These are phyloP conservation scores for Xenopus laevis DNA, from an alignment of 2,113 vertebrate species.

Conservation along the genomic window DNA sequence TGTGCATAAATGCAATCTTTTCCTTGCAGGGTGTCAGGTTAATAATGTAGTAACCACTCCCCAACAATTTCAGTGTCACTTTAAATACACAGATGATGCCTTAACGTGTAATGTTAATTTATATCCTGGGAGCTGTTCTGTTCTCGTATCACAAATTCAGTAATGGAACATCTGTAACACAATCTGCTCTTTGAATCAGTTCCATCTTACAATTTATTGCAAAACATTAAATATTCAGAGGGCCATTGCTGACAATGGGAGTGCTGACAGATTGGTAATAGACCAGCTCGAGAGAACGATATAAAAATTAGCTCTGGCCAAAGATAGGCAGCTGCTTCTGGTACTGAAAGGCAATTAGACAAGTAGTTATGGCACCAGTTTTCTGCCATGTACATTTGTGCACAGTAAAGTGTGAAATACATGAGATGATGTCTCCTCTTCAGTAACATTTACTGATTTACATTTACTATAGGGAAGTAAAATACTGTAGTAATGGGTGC, in stretches of 20 bases:
- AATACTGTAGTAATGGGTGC: too few relatives aligned
- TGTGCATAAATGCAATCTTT: too few relatives aligned
- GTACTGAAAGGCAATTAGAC: neutral
- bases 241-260: neutral
- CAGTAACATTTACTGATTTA: too few relatives aligned
- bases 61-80: constrained; percentile 10
- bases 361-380: too few relatives aligned
- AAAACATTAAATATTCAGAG: constrained; percentile 7
- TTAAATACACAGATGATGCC: neutral
- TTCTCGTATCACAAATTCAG: constrained; percentile 2
- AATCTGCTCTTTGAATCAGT: constrained; percentile 9
- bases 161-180: constrained; percentile 24
- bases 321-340: neutral
- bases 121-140: constrained; percentile 2
- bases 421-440: too few relatives aligned
- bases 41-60: neutral
- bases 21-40: neutral
- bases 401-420: too few relatives aligned
- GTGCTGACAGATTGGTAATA: constrained; percentile 11
- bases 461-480: too few relatives aligned
- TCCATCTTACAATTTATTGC: constrained; percentile 13
- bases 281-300: neutral
- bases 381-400: too few relatives aligned
- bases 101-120: constrained; percentile 3
- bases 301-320: too few relatives aligned